A percentile compares a stretch with the other conserved stretches of the same genome.
These are phyloP conservation scores for Dasysyrphus albostriatus DNA, from an alignment of 2,888 invertebrate species.

Conservation along the genomic window DNA sequence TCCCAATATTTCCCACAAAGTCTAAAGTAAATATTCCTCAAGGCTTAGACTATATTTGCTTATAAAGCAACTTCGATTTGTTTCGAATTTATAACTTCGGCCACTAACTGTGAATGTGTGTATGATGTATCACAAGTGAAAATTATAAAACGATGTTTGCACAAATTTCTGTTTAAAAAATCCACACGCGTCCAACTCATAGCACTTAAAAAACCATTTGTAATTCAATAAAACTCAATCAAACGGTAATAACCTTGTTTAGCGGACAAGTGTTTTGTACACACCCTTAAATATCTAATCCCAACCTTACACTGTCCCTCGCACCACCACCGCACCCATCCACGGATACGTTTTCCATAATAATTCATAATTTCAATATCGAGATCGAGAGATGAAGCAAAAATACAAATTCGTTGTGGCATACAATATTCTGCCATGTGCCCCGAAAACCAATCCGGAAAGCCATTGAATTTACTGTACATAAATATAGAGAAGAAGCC, in stretches of 20 bases:
- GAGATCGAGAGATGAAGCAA: conserved; percentile 16
- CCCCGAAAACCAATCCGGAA: conserved; percentile 69
- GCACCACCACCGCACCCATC: background rate
- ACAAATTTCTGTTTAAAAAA: background rate
- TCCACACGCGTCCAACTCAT: conserved; percentile 13
- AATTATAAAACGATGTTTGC: background rate
- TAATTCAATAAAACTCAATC: conserved; percentile 68
- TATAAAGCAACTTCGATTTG: too few relatives aligned
- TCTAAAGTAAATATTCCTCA: too few relatives aligned
- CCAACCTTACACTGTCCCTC: background rate
- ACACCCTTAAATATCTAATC: conserved; percentile 58
- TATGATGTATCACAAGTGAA: background rate
- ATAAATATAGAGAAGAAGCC: conserved; percentile 12
- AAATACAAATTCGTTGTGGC: conserved; percentile 24
- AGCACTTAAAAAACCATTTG: conserved; percentile 69
- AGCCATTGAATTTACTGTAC: conserved; percentile 26
- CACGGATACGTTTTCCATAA: conserved; percentile 40
- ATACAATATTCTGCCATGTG: conserved; percentile 70
- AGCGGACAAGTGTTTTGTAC: conserved; percentile 69
- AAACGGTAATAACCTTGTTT: conserved; percentile 72
- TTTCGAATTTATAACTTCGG: too few relatives aligned
- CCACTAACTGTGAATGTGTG: too few relatives aligned
- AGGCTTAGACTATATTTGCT: too few relatives aligned
- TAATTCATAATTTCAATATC: conserved; percentile 66
- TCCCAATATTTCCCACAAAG: too few relatives aligned